phyloP scores from a whole-genome alignment of 2,113 vertebrate genomes.

The Hypanus sabinus region DNA sequence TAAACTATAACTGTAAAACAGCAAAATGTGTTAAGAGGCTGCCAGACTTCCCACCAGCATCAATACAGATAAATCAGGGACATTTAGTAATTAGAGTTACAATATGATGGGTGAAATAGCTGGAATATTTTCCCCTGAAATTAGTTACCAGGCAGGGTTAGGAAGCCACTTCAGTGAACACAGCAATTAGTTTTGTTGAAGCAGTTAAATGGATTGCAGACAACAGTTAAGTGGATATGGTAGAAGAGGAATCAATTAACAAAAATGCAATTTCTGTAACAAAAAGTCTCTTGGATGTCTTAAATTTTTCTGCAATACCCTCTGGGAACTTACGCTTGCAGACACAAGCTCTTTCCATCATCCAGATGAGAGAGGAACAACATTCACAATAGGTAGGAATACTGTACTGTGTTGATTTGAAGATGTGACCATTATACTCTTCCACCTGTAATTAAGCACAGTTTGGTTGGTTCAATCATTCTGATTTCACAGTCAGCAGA shows the following conservation, averaged over 20 bases:
- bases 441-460: conserved; percentile 68
- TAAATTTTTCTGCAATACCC: not conserved
- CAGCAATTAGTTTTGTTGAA: not conserved
- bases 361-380: conserved; percentile 97
- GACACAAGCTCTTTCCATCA: conserved; percentile 95
- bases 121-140: not conserved
- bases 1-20: not conserved
- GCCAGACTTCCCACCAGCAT: not conserved
- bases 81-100: not conserved
- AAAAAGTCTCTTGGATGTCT: not conserved
- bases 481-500: not conserved
- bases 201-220: not conserved
- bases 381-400: conserved; percentile 96
- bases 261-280: not conserved
- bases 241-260: not conserved
- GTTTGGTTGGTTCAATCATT: not conserved
- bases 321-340: conserved; percentile 81
- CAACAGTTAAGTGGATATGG: not conserved
- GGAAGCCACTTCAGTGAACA: not conserved
- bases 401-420: conserved; percentile 95
- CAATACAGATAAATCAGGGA: not conserved
- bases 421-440: conserved; percentile 96
- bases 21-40: not conserved
- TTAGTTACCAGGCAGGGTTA: not conserved
- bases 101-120: not conserved